Conservation (phyloP, 2,888 invertebrate species). For the Lutraria lutraria region DNA sequence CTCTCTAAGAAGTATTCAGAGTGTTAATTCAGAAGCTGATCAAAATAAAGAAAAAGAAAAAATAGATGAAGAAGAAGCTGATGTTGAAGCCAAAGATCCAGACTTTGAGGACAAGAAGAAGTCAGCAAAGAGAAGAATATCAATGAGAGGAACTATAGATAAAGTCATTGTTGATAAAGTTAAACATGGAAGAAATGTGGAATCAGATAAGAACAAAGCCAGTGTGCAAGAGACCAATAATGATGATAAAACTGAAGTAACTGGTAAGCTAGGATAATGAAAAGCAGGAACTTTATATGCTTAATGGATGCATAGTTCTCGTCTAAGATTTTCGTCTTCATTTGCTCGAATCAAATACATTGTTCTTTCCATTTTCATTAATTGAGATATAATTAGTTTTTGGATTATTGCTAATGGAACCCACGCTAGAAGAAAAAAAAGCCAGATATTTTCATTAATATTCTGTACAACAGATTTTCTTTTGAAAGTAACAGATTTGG, state of each 20-base stretch:
- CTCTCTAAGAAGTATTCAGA: neutral
- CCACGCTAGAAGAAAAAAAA: too few species aligned
- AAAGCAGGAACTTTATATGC: too few species aligned
- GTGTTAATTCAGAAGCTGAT: neutral
- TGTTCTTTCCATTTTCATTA: too few species aligned
- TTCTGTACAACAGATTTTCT: too few species aligned
- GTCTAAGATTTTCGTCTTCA: too few species aligned
- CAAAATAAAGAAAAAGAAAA: neutral
- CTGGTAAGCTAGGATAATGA: neutral
- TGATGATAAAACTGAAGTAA: neutral
- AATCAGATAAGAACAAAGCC: neutral
- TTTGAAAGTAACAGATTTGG: too few species aligned
- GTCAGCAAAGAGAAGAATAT: neutral
- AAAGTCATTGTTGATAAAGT: slow-evolving; percentile 49
- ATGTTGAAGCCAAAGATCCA: slow-evolving; percentile 8
- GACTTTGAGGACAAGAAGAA: slow-evolving; percentile 3
- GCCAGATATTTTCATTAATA: too few species aligned
- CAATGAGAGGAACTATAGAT: slow-evolving; percentile 43
- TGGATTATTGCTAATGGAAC: too few species aligned
- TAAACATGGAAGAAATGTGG: slow-evolving; percentile 32
- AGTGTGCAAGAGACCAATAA: neutral
- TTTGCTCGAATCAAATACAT: too few species aligned
- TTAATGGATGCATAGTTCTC: too few species aligned
- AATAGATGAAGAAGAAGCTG: neutral
- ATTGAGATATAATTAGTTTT: too few species aligned